A percentile compares a stretch with the other conserved stretches of the same genome.
These are phyloP conservation scores for Tinea trinotella DNA, from an alignment of 2,888 invertebrate genomes.

Conservation along the genomic window DNA sequence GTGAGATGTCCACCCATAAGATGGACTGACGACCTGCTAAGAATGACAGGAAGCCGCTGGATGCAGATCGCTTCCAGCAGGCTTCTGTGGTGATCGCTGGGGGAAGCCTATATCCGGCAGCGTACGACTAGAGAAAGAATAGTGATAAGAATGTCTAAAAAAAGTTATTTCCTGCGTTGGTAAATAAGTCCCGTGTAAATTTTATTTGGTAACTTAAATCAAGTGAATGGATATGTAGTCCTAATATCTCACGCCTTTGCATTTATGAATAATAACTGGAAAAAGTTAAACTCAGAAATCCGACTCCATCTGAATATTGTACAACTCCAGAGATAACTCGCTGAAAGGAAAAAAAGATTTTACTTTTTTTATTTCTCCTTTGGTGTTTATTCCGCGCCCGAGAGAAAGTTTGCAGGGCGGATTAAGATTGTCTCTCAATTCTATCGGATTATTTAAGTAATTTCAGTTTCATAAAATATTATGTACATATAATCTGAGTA, in stretches of 20 bases:
- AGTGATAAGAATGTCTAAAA: too few species aligned
- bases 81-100: too few species aligned
- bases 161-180: too few species aligned
- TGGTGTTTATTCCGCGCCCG: conserved; percentile 38
- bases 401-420: conserved; percentile 38
- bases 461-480: conserved; percentile 26
- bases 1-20: too few species aligned
- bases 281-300: conserved; percentile 60
- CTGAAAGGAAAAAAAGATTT: conserved; percentile 38
- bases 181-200: conserved; percentile 16
- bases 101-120: too few species aligned
- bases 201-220: conserved; percentile 47
- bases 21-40: too few species aligned
- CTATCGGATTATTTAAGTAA: conserved; percentile 29
- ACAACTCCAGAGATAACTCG: conserved; percentile 54
- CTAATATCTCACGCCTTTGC: conserved; percentile 60
- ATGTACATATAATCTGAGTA: conserved; percentile 24
- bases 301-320: conserved; percentile 55
- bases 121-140: too few species aligned
- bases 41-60: too few species aligned
- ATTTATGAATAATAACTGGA: conserved; percentile 67
- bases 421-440: conserved; percentile 36
- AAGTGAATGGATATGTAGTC: conserved; percentile 39
- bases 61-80: too few species aligned
- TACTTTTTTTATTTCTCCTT: conserved; percentile 29